Evolutionary conservation across 2,797 vertebrate genomes (phyloP), one percentile per base, ranked within the genome.

Genomic region (Acanthis flammea): DNA sequence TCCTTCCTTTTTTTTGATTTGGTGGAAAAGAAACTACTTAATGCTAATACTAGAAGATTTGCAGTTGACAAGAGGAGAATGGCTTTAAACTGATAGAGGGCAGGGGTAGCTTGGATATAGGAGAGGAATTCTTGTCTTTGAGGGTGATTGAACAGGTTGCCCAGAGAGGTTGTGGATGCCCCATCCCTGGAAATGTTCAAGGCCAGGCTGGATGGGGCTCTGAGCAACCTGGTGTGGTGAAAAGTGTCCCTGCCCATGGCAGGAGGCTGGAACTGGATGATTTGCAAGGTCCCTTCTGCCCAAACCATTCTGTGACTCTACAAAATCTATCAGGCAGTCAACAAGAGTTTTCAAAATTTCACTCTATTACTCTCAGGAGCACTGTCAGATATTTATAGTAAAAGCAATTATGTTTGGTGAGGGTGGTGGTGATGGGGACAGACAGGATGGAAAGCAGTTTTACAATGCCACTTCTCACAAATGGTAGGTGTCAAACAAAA

Each of bases 401-500:
- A 92, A 96, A 95, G 83, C 88, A 95, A 94, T 94, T 93, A 91
- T 86, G 66, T 83, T 80, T 92, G 78, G 81, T 94, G 94, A 78
- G 31, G 85, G 92, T 90, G 72, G 86, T 79, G 75, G 81, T 83
- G 93, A 86, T 84, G 80, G 87, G 89, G 91, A 78, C 85, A 92
- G 95, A 27, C 85, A 81, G 89, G 68, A 84, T 71, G 82, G 95
- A 67, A 96, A 94, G 82, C 17, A 14, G 65, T 80, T 91, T 72
- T 53, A 81, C 95, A 96, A 88, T 62, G 82, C 75, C 75, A 53
- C 85, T 96, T 84, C 92, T 91, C 37, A 2, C 79, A 83, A 96
- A 90, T 92, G 76, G 75, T 45, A 48, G 89, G 72, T 94, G 94
- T 94, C 94, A 96, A 96, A 95, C 89, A 81, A 95, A 95, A 94